These are phyloP conservation scores for Gulo gulo DNA, from an alignment of 2,113 vertebrate genomes.

Conservation along the genomic window DNA sequence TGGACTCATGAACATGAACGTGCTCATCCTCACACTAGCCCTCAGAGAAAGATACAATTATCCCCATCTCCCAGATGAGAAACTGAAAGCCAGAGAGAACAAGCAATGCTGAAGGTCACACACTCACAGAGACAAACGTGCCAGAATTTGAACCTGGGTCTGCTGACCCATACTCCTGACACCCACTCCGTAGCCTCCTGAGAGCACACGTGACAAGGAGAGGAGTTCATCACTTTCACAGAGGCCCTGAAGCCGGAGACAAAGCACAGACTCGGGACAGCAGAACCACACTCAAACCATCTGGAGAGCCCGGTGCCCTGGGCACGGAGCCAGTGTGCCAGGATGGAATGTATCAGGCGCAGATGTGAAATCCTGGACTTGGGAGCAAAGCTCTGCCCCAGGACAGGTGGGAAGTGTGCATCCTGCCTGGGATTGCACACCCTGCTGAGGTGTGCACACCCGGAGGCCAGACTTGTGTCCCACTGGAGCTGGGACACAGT, in stretches of 20 bases:
- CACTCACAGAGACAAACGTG: background rate
- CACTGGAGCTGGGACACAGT: rapidly evolving
- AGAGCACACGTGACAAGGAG: background rate
- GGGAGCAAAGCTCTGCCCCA: background rate
- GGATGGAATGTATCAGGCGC: background rate
- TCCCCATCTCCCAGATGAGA: background rate
- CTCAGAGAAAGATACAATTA: background rate
- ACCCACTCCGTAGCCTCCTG: background rate
- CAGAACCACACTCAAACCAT: background rate
- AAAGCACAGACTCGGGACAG: background rate
- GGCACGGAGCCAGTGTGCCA: background rate
- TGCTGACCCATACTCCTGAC: background rate
- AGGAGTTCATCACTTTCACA: background rate
- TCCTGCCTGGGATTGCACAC: background rate
- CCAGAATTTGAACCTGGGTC: background rate
- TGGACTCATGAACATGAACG: background rate
- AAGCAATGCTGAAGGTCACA: background rate
- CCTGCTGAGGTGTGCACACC: background rate
- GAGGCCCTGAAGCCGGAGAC: background rate
- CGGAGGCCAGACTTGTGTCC: background rate
- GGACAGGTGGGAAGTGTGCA: background rate
- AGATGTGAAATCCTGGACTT: background rate
- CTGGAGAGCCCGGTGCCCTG: background rate
- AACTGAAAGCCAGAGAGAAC: background rate
- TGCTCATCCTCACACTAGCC: background rate